phyloP scores from a whole-genome alignment of 2,113 vertebrate genomes.

The Cairina moschata region DNA sequence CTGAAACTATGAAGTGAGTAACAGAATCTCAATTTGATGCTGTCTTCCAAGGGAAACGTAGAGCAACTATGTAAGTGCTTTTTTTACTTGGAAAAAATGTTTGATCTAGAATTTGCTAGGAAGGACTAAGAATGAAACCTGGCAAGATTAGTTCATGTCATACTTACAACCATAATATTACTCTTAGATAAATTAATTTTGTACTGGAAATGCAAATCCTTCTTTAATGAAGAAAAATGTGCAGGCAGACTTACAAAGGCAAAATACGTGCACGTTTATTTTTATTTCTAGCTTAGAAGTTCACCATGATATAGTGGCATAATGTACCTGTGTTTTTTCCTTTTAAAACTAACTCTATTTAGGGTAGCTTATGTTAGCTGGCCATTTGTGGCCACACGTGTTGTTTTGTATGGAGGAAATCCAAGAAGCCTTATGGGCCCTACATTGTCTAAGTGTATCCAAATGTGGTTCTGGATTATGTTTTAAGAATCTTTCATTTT shows the following conservation, averaged over 20 bases:
- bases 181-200: background rate
- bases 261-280: background rate
- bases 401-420: slow-evolving; percentile 19
- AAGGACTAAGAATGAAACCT: slow-evolving; percentile 51
- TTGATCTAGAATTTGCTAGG: slow-evolving; percentile 49
- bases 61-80: slow-evolving; percentile 29
- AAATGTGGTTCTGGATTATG: background rate
- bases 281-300: background rate
- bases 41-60: slow-evolving; percentile 39
- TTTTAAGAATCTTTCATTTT: background rate
- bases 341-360: background rate
- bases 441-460: background rate
- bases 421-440: background rate
- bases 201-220: background rate
- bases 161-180: slow-evolving; percentile 27
- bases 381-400: background rate
- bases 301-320: background rate
- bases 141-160: slow-evolving; percentile 26
- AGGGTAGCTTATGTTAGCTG: background rate
- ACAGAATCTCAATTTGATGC: slow-evolving; percentile 43
- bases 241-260: background rate
- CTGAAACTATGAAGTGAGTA: background rate
- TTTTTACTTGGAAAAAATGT: slow-evolving; percentile 58
- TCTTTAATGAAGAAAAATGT: background rate
- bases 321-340: background rate